Percentiles rank a stretch among this genome's conserved stretches.
Evolutionary conservation across 1,140 invertebrate species (phyloP).

Genomic region (Brachionus koreanus): DNA sequence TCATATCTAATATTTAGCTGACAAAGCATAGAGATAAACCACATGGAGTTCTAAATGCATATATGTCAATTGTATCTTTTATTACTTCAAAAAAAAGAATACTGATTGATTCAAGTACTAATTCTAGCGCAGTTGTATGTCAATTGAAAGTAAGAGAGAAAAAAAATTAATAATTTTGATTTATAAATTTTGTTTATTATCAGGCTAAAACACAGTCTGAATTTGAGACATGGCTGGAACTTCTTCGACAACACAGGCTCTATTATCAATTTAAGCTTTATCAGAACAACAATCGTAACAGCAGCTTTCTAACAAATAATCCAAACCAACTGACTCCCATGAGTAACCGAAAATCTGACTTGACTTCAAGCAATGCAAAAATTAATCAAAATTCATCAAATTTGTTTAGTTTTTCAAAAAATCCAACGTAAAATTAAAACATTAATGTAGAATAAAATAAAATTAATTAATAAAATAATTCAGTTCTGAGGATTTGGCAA

Average conservation of each 20-base stretch:
- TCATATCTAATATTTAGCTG: not conserved
- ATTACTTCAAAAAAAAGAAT: conserved; percentile 5
- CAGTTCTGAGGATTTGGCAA: not conserved
- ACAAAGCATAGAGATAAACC: conserved; percentile 10
- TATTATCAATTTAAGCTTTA: conserved; percentile 71
- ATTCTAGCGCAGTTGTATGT: conserved; percentile 19
- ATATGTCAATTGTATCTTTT: conserved; percentile 38
- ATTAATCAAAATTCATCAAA: not conserved
- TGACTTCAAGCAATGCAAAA: not conserved
- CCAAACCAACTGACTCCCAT: not conserved
- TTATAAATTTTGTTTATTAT: conserved; percentile 18
- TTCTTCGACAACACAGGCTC: conserved; percentile 71
- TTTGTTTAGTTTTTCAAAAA: not conserved
- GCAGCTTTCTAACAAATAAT: not conserved
- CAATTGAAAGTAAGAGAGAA: not conserved
- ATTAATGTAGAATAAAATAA: not conserved
- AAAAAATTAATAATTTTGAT: not conserved
- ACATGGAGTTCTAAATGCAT: conserved; percentile 29
- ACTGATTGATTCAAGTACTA: conserved; percentile 32
- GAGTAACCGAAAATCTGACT: not conserved
- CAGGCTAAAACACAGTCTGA: conserved; percentile 68
- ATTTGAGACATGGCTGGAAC: conserved; percentile 71
- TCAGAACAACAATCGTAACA: conserved; percentile 49
- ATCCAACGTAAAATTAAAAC: not conserved
- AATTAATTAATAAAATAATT: not conserved